Evolutionary conservation across 2,113 vertebrate species (phyloP).

Genomic region (Zingel zingel): DNA sequence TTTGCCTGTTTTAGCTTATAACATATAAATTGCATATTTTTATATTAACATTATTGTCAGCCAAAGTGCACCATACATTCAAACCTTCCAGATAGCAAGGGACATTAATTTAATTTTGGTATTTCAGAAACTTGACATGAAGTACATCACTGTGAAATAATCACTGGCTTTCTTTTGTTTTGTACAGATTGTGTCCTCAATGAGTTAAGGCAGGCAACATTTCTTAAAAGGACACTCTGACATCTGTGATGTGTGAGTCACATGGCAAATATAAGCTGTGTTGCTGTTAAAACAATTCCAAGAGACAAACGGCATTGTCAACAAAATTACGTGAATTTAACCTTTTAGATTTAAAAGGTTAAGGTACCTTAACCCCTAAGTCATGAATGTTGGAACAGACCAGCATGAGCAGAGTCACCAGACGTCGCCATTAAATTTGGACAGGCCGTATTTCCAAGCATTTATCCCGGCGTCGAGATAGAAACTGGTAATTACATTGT

Average conservation of each 20-base stretch:
- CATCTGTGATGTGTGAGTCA: not conserved
- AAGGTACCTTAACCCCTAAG: conserved; percentile 3
- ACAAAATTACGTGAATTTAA: not conserved
- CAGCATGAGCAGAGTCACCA: not conserved
- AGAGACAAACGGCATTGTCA: conserved; percentile 2
- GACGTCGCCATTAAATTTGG: not conserved
- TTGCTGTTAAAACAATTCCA: not conserved
- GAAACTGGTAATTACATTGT: not conserved
- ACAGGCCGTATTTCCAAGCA: not conserved
- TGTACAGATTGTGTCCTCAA: not conserved
- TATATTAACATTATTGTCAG: conserved; percentile 6
- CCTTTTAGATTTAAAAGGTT: conserved; percentile 7
- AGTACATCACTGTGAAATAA: not conserved
- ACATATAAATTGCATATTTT: conserved; percentile 9
- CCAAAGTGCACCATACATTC: not conserved
- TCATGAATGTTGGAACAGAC: not conserved
- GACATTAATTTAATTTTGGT: not conserved
- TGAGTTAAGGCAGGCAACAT: not conserved
- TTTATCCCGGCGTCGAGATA: not conserved
- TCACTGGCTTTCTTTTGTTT: not conserved
- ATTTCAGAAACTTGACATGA: not conserved
- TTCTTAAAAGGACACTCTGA: conserved; percentile 13
- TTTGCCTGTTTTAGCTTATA: conserved; percentile 49
- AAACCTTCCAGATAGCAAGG: not conserved
- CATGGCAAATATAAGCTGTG: not conserved